Conservation (phyloP, 2,797 vertebrate species). For the Nannoperca australis region DNA sequence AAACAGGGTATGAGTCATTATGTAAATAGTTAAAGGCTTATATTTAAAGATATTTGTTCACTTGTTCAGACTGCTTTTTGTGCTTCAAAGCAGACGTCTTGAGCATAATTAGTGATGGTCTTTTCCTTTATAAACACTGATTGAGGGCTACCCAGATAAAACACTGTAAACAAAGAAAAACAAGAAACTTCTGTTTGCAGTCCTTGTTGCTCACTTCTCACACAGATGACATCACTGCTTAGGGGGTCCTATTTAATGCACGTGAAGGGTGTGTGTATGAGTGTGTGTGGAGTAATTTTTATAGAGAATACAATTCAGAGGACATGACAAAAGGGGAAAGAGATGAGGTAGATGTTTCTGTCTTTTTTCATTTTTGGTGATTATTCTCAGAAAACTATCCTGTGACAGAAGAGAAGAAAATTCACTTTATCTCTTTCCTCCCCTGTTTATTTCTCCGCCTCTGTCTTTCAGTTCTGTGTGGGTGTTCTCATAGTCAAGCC, state of each 20-base stretch:
- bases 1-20: slow-evolving; percentile 45
- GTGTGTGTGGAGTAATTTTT: slow-evolving; percentile 17
- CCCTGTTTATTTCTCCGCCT: slow-evolving; percentile 30
- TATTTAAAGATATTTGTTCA: slow-evolving; percentile 40
- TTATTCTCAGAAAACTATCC: slow-evolving; percentile 36
- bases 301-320: slow-evolving; percentile 19
- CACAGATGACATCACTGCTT: slow-evolving; percentile 33
- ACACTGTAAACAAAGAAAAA: slow-evolving; percentile 34
- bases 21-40: slow-evolving; percentile 45
- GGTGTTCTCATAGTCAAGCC: slow-evolving; percentile 58
- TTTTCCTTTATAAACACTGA: slow-evolving; percentile 21
- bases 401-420: slow-evolving; percentile 20
- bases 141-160: slow-evolving; percentile 24
- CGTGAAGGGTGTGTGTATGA: slow-evolving; percentile 1
- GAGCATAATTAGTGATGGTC: slow-evolving; percentile 13
- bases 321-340: slow-evolving; percentile 12
- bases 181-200: slow-evolving; percentile 6
- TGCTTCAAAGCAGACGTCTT: slow-evolving; percentile 21
- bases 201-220: slow-evolving; percentile 17
- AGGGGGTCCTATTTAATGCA: slow-evolving; percentile 18
- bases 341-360: slow-evolving; percentile 3
- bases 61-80: slow-evolving; percentile 25
- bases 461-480: slow-evolving; percentile 50
- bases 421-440: slow-evolving; percentile 19
- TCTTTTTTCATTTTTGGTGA: slow-evolving; percentile 26